phyloP scores from a whole-genome alignment of 2,113 vertebrate species.

The Lycocorax pyrrhopterus region DNA sequence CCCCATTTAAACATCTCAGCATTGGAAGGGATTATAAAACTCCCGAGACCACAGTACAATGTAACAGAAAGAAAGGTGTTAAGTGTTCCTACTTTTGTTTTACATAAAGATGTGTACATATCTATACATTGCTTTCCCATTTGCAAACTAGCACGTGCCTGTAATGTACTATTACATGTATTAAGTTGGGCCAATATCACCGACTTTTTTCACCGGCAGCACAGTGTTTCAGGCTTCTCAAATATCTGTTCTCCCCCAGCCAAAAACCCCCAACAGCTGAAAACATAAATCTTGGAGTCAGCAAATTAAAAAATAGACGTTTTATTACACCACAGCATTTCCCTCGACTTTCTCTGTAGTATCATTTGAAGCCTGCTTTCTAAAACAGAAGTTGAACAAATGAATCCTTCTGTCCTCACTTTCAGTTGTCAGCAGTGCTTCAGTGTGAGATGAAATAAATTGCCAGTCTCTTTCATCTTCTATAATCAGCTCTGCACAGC shows the following conservation, averaged over 20 bases:
- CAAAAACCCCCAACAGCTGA: background rate
- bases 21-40: background rate
- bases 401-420: conserved; percentile 79
- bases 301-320: conserved; percentile 18
- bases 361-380: conserved; percentile 74
- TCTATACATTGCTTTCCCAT: background rate
- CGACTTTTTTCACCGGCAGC: background rate
- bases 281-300: conserved; percentile 48
- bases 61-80: background rate
- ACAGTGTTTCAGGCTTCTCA: background rate
- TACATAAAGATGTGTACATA: background rate
- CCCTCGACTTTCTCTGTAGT: conserved; percentile 51
- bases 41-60: background rate
- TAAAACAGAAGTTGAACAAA: conserved; percentile 79
- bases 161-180: background rate
- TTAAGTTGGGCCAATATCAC: background rate
- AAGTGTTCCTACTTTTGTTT: background rate
- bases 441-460: conserved; percentile 78
- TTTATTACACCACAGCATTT: conserved; percentile 49
- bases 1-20: background rate
- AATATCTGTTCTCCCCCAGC: background rate
- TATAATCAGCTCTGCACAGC: conserved; percentile 79
- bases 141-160: background rate
- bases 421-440: conserved; percentile 76
- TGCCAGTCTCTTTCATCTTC: conserved; percentile 75